These are phyloP conservation scores for Lanistes nyassanus DNA, from an alignment of 1,140 invertebrate species.

Conservation along the genomic window DNA sequence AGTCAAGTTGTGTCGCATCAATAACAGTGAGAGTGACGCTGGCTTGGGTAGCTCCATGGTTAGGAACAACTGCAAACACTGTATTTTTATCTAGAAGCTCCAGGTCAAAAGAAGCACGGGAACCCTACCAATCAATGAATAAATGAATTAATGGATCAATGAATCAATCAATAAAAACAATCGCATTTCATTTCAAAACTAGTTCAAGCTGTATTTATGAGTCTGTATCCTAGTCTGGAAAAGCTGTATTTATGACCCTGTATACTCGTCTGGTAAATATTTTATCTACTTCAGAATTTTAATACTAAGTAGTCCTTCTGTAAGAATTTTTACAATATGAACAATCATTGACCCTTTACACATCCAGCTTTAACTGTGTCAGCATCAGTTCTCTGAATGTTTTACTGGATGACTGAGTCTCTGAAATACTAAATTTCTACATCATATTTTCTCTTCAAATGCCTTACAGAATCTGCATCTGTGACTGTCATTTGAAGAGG, in stretches of 20 bases:
- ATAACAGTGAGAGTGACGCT: constrained; percentile 43
- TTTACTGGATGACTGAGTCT: too few relatives aligned
- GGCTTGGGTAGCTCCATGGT: constrained; percentile 30
- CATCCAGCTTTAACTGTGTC: too few relatives aligned
- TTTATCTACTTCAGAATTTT: constrained; percentile 1
- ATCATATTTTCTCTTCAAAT: background rate
- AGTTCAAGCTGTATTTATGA: too few relatives aligned
- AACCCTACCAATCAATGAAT: constrained; percentile 30
- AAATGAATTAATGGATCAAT: too few relatives aligned
- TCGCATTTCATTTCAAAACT: background rate
- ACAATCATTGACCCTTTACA: too few relatives aligned
- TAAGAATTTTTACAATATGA: too few relatives aligned
- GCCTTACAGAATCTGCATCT: constrained; percentile 48
- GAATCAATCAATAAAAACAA: constrained; percentile 1
- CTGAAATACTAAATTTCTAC: too few relatives aligned
- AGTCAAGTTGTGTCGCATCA: constrained; percentile 43
- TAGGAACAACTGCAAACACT: constrained; percentile 43
- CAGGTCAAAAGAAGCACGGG: constrained; percentile 34
- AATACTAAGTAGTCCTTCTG: background rate
- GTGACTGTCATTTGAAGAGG: constrained; percentile 45
- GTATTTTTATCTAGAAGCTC: constrained; percentile 28
- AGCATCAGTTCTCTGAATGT: too few relatives aligned
- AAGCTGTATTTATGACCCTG: too few relatives aligned
- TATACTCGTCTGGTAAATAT: too few relatives aligned
- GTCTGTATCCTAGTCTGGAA: too few relatives aligned